Base-by-base conservation (phyloP, 2,113 vertebrate species). In the Tretioscincus oriximinensis region DNA sequence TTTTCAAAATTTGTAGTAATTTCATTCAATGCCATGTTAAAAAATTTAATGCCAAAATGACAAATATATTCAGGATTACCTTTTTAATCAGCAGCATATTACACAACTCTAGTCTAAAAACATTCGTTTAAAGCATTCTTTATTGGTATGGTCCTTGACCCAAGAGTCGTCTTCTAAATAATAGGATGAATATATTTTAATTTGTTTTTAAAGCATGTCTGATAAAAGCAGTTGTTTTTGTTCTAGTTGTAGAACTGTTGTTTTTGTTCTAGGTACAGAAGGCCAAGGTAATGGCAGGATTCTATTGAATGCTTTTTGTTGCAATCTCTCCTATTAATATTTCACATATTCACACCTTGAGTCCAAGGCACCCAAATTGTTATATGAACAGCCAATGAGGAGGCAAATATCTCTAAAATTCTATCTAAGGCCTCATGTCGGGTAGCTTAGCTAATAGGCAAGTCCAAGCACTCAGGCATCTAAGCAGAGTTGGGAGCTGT, bases 1-100 rank as follows among this genome's bases (percentile, higher is more conserved):
- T 85, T 90, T 88, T 87, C 41, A 86, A 86, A 82, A 16, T 64
- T 76, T 74, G 29, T 6, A 85, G 72, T 74, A 66, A 87, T 84
- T 10, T 64, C 49, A 80, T 79, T 87, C 76, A 90, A 73, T 76
- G 80, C 72, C 1, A 1, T 78, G 45, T 78, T 87, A 86, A 84
- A 85, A 88, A 80, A 84, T 65, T 84, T 66, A 85, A 60, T 45
- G 84, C 85, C 80, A 86, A 28, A 73, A 70, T 5, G 2, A 49
- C 74, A 7, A 85, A 84, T 84, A 82, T 88, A 11, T 58, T 82
- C 64, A 71, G 83, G 69, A 86, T 86, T 89, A 81, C 81, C 41
- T 84, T 21, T 16, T 9, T 3, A 76, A 86, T 28, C 73, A 86
- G 84, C 10, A 76, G 73, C 11, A 81, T 10, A 64, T 85, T 73